phyloP scores from a whole-genome alignment of 1,140 invertebrate species.

The Octopus bimaculoides region DNA sequence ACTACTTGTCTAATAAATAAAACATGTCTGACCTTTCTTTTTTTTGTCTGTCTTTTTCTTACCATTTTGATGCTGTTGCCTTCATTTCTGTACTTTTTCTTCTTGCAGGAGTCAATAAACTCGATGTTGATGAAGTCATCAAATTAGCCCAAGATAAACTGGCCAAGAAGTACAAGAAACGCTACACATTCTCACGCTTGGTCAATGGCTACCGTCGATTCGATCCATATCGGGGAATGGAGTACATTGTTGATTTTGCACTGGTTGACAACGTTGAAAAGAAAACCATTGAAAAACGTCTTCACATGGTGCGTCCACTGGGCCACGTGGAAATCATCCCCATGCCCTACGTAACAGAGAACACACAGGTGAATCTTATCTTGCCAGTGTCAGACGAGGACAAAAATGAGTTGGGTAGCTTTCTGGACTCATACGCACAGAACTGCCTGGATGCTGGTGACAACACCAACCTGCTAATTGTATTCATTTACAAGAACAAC shows the following conservation, averaged over 20 bases:
- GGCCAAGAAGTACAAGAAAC: constrained; percentile 61
- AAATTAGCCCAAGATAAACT: constrained; percentile 63
- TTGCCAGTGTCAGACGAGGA: constrained; percentile 65
- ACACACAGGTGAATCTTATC: constrained; percentile 73
- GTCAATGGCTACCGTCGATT: constrained; percentile 81
- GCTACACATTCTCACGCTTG: constrained; percentile 57
- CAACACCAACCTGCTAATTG: constrained; percentile 72
- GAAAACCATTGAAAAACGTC: constrained; percentile 38
- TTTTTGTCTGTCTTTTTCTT: too few relatives aligned
- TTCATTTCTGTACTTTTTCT: neutral
- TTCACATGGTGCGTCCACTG: constrained; percentile 66
- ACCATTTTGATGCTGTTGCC: too few relatives aligned
- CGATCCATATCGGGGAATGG: constrained; percentile 83
- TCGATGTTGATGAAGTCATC: constrained; percentile 70
- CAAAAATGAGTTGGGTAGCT: constrained; percentile 61
- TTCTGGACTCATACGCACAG: constrained; percentile 71
- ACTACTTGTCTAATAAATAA: too few relatives aligned
- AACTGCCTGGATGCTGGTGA: constrained; percentile 73
- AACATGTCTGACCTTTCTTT: too few relatives aligned
- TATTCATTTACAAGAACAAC: constrained; percentile 50
- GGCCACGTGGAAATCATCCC: constrained; percentile 80
- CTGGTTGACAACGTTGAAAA: constrained; percentile 49
- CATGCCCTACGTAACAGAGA: constrained; percentile 89
- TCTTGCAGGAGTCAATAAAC: constrained; percentile 61
- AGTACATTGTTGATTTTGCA: constrained; percentile 80